Base-by-base conservation (phyloP, 2,888 invertebrate species). In the Biston stratarius region DNA sequence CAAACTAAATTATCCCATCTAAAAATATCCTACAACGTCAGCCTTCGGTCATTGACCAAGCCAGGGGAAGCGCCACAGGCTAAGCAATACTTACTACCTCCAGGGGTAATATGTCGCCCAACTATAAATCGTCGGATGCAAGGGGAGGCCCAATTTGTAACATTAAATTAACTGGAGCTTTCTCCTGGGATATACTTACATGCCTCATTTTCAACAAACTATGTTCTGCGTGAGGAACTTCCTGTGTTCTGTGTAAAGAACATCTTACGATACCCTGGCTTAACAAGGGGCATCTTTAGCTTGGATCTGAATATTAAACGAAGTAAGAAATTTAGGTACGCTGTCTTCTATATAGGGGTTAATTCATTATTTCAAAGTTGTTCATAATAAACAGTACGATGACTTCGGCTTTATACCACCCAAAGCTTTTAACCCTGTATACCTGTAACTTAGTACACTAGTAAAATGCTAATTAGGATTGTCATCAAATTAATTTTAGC, bases 111-210 rank as follows among this genome's bases (percentile, higher is more conserved):
- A 53, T 53, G 61, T 61, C 53, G 47, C 67, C 48, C 49, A 38
- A 64, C 73, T 52, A 65, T 71, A 68, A 70, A 69, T 73, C 70
- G 64, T 60, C 70, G 64, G 72, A 47, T 61, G 53, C 52, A 72
- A 69, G 64, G 64, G 72, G 70, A 71, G 62, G 59, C 67, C 74
- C 71, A 74, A 74, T 76, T 76, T 75, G 76, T 74, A 58, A 72
- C 75, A 73, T 72, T 67, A 70, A 72, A 71, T 75, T 73, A 72
- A 69, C 61, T 52, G 64, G 38, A 57, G 65, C 59, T 64, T 58
- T 48, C 59, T 48, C 59, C 47, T 53, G 65, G 69, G 73, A 71
- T 55, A 33, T 55, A 55, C 9, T 15, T 51, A 36, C 34, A 36
- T 36, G 51, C n/a, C 34, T 51, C 34, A 51, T 51, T 36, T 51